Base-by-base conservation (phyloP, 2,888 invertebrate genomes). In the Strigamia maritima region DNA sequence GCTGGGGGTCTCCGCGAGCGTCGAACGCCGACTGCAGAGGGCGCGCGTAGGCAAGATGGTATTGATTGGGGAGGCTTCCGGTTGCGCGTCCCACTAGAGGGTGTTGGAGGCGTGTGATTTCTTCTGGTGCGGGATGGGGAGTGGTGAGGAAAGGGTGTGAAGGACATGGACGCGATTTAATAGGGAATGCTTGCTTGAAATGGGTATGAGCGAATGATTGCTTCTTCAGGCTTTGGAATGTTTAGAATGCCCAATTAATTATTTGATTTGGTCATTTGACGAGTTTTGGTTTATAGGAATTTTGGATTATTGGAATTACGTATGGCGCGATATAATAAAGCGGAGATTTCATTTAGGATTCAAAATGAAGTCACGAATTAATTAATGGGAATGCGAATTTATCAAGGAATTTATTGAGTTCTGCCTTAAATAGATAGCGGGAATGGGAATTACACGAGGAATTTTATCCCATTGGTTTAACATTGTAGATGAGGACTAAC, bases 21-120 rank as follows among this genome's bases (percentile, higher is more conserved):
- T 28, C 70, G 70, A 70, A 70, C 70, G 70, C 70, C 70, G 70
- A 70, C 70, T 70, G 70, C 70, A 70, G 70, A 70, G 70, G 70
- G 70, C 70, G 70, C 70, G 28, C 70, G 70, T 28, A 2, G 26
- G 70, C 70, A 70, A 8, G 26, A 70, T 70, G 24, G 26, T 70
- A 70, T 70, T 70, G 70, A 70, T 70, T 26, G 70, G 26, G 70
- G 26, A 70, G 26, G 70, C n/a, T 70, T 70, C 70, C 70, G 70
- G 70, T 70, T 70, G 24, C 28, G 70, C 70, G 70, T 70, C 70
- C 70, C 70, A 70, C 70, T n/a, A 70, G 70, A 70, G 70, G 70
- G 70, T 70, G 70, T 28, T 70, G 70, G 26, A 54, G 54, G 54
- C n/a, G 54, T 54, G 19, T 54, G 54, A 54, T 54, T 54, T 54